These are phyloP conservation scores for Lingula anatina DNA, from an alignment of 2,888 invertebrate genomes.

Conservation along the genomic window DNA sequence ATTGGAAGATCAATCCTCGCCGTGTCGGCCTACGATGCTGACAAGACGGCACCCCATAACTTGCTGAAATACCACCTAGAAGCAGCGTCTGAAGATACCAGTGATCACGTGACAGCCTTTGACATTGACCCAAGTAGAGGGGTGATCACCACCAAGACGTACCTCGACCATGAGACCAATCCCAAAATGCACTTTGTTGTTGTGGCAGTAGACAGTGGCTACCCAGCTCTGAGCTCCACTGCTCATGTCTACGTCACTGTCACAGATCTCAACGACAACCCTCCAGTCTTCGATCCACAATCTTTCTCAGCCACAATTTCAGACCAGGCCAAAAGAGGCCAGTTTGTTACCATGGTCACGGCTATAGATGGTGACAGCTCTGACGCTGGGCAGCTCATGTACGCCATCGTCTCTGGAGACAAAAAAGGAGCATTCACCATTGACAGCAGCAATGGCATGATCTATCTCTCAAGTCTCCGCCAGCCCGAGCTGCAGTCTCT, in stretches of 20 bases:
- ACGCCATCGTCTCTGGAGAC: constrained; percentile 78
- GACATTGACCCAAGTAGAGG: constrained; percentile 74
- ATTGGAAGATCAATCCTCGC: constrained; percentile 41
- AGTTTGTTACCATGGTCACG: constrained; percentile 79
- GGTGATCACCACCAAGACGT: constrained; percentile 63
- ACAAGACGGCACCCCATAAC: constrained; percentile 49
- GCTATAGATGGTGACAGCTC: constrained; percentile 83
- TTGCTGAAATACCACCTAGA: constrained; percentile 68
- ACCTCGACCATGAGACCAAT: constrained; percentile 37
- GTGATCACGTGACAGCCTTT: constrained; percentile 65
- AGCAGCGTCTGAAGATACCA: constrained; percentile 26
- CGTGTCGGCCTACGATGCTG: constrained; percentile 44
- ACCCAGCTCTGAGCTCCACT: constrained; percentile 74
- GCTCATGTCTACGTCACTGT: constrained; percentile 80
- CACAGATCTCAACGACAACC: constrained; percentile 84
- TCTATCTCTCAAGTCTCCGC: constrained; percentile 70
- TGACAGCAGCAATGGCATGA: constrained; percentile 55
- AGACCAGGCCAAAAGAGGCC: constrained; percentile 75
- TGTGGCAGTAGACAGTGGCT: constrained; percentile 75
- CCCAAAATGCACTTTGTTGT: constrained; percentile 73
- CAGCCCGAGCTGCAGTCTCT: constrained; percentile 65
- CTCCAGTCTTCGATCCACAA: constrained; percentile 58
- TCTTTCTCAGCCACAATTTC: constrained; percentile 73
- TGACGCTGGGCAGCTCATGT: constrained; percentile 70
- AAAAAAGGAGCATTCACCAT: constrained; percentile 55